Evolutionary conservation across 2,113 vertebrate genomes (phyloP).

Genomic region (Tauraco erythrolophus): DNA sequence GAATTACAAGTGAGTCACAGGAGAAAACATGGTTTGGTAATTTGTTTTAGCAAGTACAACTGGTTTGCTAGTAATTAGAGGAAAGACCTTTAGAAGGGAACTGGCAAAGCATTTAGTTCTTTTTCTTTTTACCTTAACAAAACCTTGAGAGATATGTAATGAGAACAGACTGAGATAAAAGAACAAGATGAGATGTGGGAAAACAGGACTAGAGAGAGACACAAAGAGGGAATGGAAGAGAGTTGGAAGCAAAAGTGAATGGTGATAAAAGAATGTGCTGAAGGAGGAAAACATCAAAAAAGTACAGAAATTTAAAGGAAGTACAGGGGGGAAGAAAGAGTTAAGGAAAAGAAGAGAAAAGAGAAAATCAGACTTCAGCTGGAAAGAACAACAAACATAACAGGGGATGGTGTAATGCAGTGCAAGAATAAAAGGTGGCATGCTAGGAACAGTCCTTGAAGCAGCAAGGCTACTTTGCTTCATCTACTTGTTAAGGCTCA

Average conservation of each 20-base stretch:
- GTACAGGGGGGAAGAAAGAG: fast-evolving
- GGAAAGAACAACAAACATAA: not conserved
- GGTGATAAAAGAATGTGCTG: not conserved
- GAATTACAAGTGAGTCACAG: not conserved
- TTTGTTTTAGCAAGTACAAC: not conserved
- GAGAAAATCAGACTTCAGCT: not conserved
- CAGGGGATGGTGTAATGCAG: not conserved
- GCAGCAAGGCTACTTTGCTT: not conserved
- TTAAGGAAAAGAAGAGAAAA: not conserved
- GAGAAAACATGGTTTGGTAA: not conserved
- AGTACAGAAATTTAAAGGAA: not conserved
- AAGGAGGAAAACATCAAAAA: not conserved
- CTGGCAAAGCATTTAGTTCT: not conserved
- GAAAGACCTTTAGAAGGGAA: not conserved
- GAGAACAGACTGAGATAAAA: not conserved
- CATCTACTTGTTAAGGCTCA: not conserved
- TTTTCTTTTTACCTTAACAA: not conserved
- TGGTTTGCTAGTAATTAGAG: not conserved
- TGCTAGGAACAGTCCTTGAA: not conserved
- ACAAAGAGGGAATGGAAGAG: not conserved
- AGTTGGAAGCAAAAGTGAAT: not conserved
- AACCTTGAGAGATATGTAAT: not conserved
- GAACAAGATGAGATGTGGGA: not conserved
- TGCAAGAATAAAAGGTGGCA: not conserved
- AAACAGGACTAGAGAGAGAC: not conserved